phyloP scores from a whole-genome alignment of 2,888 invertebrate genomes.

The Cremastinae sp. region DNA sequence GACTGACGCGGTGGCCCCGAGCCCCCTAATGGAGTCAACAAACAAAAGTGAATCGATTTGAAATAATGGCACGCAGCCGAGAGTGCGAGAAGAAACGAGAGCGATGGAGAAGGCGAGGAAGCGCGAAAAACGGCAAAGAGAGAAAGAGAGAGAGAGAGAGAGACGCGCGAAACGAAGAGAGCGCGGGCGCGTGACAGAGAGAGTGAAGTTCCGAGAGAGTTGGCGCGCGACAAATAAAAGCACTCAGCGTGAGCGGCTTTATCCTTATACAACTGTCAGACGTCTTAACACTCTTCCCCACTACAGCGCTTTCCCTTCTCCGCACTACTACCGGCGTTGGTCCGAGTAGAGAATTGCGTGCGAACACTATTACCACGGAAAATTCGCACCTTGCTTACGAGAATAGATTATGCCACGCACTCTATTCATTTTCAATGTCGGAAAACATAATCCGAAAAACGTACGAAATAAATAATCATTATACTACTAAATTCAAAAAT shows the following conservation, averaged over 20 bases:
- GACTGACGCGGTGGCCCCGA: slow-evolving; percentile 45
- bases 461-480: no score
- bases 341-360: no score
- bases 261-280: slow-evolving; percentile 78
- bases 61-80: slow-evolving; percentile 76
- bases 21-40: slow-evolving; percentile 77
- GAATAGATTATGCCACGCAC: no score
- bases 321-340: no score
- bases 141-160: no score
- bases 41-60: slow-evolving; percentile 78
- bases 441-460: no score
- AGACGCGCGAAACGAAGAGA: no score
- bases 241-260: slow-evolving; percentile 78
- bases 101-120: slow-evolving; percentile 32
- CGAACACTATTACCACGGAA: slow-evolving; percentile 41
- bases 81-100: slow-evolving; percentile 48
- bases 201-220: slow-evolving; percentile 63
- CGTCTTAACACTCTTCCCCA: slow-evolving; percentile 72
- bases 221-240: slow-evolving; percentile 77
- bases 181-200: no score
- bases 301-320: slow-evolving; percentile 15
- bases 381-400: no score
- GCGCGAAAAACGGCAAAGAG: no score
- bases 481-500: no score
- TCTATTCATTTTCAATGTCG: no score